These are phyloP conservation scores for Microplitis demolitor DNA, from an alignment of 1,140 invertebrate genomes.

Conservation along the genomic window DNA sequence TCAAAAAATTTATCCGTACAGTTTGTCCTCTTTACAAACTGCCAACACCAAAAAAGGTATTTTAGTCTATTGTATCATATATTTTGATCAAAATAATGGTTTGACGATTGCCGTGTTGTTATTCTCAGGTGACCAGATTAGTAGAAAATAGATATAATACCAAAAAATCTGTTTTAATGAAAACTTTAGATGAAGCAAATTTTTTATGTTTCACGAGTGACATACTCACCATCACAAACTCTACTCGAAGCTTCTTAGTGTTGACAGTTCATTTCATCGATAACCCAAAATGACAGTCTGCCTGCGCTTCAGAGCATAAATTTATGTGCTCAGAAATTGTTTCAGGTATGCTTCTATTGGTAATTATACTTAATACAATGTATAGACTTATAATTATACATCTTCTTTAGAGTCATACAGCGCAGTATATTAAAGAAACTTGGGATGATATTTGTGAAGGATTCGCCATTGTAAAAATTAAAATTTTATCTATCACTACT, in stretches of 20 bases:
- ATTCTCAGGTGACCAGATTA: background rate
- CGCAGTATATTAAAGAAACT: background rate
- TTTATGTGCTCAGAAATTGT: background rate
- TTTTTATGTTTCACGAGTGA: background rate
- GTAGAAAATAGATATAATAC: background rate
- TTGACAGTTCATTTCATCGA: background rate
- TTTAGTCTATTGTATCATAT: background rate
- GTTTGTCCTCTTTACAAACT: background rate
- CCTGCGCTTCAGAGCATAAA: background rate
- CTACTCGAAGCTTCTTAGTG: background rate
- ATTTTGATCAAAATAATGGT: background rate
- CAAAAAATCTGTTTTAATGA: background rate
- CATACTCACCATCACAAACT: background rate
- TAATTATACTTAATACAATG: background rate
- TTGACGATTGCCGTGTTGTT: background rate
- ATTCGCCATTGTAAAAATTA: background rate
- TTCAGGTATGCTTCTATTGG: background rate
- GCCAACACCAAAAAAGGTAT: background rate
- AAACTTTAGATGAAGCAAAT: background rate
- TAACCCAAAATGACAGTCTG: background rate
- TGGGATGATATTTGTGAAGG: background rate
- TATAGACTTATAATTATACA: background rate
- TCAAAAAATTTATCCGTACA: background rate
- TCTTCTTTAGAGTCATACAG: background rate
- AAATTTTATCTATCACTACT: background rate